phyloP scores from a whole-genome alignment of 2,113 vertebrate genomes.

The Lepisosteus oculatus region DNA sequence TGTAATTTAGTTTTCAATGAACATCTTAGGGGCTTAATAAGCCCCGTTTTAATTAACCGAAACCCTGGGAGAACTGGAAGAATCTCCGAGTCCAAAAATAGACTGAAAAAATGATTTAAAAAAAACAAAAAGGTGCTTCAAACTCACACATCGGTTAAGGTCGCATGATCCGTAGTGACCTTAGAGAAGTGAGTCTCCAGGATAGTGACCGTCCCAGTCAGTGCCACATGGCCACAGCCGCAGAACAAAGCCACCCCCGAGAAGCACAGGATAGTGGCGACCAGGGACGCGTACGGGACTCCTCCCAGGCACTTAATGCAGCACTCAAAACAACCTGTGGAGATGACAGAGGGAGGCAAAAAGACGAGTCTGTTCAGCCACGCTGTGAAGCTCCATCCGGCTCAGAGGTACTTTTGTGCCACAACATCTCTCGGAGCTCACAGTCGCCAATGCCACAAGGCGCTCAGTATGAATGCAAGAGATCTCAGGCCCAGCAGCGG shows the following conservation, averaged over 20 bases:
- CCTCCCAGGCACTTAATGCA: constrained; percentile 98
- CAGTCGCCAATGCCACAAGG: too few relatives aligned
- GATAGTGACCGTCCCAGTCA: constrained; percentile 83
- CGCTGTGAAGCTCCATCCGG: too few relatives aligned
- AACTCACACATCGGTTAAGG: constrained; percentile 90
- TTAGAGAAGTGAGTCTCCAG: constrained; percentile 89
- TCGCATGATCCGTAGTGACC: constrained; percentile 77
- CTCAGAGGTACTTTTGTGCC: too few relatives aligned
- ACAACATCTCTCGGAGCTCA: too few relatives aligned
- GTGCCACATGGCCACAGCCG: constrained; percentile 92
- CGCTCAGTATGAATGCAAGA: too few relatives aligned
- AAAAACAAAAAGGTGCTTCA: background rate
- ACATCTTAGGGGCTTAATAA: too few relatives aligned
- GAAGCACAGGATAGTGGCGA: constrained; percentile 97
- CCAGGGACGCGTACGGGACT: constrained; percentile 93
- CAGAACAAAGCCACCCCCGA: constrained; percentile 95
- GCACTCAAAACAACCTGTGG: constrained; percentile 95
- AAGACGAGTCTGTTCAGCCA: background rate
- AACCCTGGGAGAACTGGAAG: too few relatives aligned
- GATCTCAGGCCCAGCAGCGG: too few relatives aligned
- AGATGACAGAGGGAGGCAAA: constrained; percentile 17
- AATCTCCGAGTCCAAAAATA: too few relatives aligned
- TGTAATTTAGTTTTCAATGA: background rate
- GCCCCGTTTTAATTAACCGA: too few relatives aligned
- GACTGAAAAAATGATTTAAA: constrained; percentile 3